Evolutionary conservation across 1,140 invertebrate species (phyloP).

Genomic region (Scaptodrosophila lebanonensis): DNA sequence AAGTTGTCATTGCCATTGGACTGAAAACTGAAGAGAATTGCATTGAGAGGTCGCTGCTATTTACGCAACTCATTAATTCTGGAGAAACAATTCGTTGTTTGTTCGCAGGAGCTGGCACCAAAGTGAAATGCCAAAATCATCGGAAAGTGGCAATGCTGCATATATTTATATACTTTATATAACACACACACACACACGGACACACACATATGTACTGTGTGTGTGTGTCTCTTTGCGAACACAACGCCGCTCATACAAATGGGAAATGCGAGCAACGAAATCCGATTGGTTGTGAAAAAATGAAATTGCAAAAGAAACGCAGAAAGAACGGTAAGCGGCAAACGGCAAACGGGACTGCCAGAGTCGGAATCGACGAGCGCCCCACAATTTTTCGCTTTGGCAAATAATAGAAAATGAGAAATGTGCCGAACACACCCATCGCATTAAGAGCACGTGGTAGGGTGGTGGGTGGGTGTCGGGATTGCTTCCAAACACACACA

Average conservation of each 20-base stretch:
- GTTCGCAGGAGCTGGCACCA: neutral
- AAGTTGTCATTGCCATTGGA: too few species aligned
- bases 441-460: constrained; percentile 13
- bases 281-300: constrained; percentile 48
- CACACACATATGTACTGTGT: neutral
- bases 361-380: too few species aligned
- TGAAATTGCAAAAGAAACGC: constrained; percentile 39
- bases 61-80: too few species aligned
- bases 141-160: neutral
- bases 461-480: too few species aligned
- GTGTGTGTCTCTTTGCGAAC: neutral
- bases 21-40: too few species aligned
- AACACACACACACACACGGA: constrained; percentile 3
- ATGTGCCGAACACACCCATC: constrained; percentile 28
- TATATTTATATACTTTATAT: too few species aligned
- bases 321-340: constrained; percentile 17
- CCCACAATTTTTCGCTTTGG: neutral
- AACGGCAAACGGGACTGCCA: constrained; percentile 3
- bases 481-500: constrained; percentile 15
- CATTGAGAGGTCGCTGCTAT: too few species aligned
- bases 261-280: constrained; percentile 29
- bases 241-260: constrained; percentile 6
- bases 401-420: constrained; percentile 43
- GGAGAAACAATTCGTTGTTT: too few species aligned
- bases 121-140: neutral